Percentiles rank a stretch among this genome's conserved stretches.
Evolutionary conservation across 1,140 invertebrate genomes (phyloP).

Genomic region (Gonioctena quinquepunctata): DNA sequence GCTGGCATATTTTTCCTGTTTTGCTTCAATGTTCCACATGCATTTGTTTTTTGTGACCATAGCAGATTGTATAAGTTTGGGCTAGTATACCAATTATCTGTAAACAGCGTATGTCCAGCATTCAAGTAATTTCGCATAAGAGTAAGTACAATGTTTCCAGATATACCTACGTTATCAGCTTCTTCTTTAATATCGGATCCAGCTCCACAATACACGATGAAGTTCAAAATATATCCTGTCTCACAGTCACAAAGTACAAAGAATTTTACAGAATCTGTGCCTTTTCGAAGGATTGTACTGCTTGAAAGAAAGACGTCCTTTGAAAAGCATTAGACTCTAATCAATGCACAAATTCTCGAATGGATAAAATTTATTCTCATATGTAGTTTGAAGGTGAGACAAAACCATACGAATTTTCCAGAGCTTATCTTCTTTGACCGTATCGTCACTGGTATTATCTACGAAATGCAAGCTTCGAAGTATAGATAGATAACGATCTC

Average conservation of each 20-base stretch:
- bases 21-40: conserved; percentile 44
- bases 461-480: conserved; percentile 30
- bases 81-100: conserved; percentile 54
- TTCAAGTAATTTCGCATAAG: conserved; percentile 43
- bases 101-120: conserved; percentile 48
- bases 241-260: conserved; percentile 15
- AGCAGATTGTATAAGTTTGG: conserved; percentile 27
- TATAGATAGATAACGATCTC: conserved; percentile 35
- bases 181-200: not conserved
- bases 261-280: conserved; percentile 22
- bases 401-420: conserved; percentile 17
- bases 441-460: conserved; percentile 26
- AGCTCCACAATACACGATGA: conserved; percentile 20
- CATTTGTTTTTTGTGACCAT: conserved; percentile 38
- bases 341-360: conserved; percentile 35
- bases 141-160: conserved; percentile 47
- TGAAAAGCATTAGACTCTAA: conserved; percentile 45
- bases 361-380: conserved; percentile 25
- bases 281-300: conserved; percentile 52
- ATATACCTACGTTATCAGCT: conserved; percentile 18
- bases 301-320: conserved; percentile 50
- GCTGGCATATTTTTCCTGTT: conserved; percentile 43
- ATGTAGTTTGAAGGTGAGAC: not conserved
- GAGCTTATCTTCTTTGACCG: conserved; percentile 16
- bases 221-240: conserved; percentile 19